phyloP scores from a whole-genome alignment of 2,113 vertebrate genomes.

The Lycocorax pyrrhopterus region DNA sequence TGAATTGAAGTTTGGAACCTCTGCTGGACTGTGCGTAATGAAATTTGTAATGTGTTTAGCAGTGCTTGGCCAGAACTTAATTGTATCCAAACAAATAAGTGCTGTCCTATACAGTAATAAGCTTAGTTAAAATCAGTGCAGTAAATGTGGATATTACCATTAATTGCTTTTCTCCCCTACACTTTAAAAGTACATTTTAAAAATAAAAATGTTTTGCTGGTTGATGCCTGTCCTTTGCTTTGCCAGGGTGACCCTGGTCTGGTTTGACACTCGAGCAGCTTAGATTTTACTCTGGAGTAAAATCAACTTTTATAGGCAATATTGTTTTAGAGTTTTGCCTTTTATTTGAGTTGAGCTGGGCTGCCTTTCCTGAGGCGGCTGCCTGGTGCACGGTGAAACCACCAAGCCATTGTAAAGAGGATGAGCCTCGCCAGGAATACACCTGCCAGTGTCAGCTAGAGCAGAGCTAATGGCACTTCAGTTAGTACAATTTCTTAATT shows the following conservation, averaged over 20 bases:
- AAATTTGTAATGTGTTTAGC: background rate
- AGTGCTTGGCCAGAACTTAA: conserved; percentile 15
- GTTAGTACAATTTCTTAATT: background rate
- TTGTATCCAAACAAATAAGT: conserved; percentile 46
- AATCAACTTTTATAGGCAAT: conserved; percentile 34
- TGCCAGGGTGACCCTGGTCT: background rate
- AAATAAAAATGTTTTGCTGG: background rate
- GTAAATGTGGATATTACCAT: background rate
- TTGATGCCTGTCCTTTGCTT: background rate
- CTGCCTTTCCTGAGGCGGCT: background rate
- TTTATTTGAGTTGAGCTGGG: background rate
- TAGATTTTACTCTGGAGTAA: conserved; percentile 33
- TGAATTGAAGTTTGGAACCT: background rate
- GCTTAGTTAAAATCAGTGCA: conserved; percentile 1
- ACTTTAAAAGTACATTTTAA: conserved; percentile 7
- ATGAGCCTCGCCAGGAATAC: background rate
- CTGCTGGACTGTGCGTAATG: background rate
- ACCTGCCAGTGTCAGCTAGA: background rate
- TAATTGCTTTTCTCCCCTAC: conserved; percentile 4
- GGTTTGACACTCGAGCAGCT: background rate
- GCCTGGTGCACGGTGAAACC: background rate
- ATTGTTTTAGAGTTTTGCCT: background rate
- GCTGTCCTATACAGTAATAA: conserved; percentile 10
- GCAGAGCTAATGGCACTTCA: background rate
- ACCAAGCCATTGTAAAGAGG: background rate